phyloP scores from a whole-genome alignment of 64 coral and sea anemone genomes.

The Actinia equina region DNA sequence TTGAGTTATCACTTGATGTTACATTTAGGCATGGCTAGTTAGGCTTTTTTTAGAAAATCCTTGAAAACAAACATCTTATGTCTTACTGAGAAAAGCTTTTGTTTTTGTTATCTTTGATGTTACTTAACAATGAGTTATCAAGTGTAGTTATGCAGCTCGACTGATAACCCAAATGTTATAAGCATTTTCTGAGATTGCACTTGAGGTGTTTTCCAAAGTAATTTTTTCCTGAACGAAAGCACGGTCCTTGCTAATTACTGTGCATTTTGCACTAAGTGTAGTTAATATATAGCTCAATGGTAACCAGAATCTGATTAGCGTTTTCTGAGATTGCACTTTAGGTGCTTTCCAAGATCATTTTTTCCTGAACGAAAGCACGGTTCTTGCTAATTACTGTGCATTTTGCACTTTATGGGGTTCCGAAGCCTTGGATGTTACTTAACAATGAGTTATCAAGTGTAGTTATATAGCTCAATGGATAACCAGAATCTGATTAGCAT shows the following conservation, averaged over 20 bases:
- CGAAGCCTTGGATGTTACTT: neutral
- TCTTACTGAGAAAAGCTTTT: neutral
- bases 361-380: too few relatives aligned
- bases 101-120: neutral
- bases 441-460: neutral
- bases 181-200: neutral
- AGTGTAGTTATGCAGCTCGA: neutral
- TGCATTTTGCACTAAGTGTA: too few relatives aligned
- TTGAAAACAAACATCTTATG: neutral
- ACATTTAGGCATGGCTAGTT: neutral
- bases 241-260: too few relatives aligned
- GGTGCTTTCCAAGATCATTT: too few relatives aligned
- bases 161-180: neutral
- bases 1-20: neutral
- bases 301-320: too few relatives aligned
- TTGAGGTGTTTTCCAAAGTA: too few relatives aligned
- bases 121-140: neutral
- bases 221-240: too few relatives aligned
- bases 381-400: too few relatives aligned
- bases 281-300: too few relatives aligned
- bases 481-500: neutral
- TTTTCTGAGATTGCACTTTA: too few relatives aligned
- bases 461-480: neutral
- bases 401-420: too few relatives aligned
- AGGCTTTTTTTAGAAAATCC: neutral